Evolutionary conservation across 2,888 invertebrate species (phyloP), one percentile per base, ranked within the genome.

Genomic region (Asteroscopus sphinx): DNA sequence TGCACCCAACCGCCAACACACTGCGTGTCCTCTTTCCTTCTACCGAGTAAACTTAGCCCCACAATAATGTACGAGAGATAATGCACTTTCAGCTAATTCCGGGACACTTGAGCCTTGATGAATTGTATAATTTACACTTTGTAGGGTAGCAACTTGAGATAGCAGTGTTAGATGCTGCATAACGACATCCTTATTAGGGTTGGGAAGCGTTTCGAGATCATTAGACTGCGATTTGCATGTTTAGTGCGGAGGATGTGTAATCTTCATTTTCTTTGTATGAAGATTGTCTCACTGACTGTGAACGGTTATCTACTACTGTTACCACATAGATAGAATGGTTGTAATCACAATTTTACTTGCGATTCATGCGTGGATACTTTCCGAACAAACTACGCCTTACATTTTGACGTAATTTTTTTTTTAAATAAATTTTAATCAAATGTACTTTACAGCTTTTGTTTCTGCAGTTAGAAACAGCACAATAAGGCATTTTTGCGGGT

Each of bases 11-110:
- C 73, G 62, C 76, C 69, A 71, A 77, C 73, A 77, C 75, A 79
- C 77, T 76, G 79, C 77, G 80, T 81, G 76, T 83, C 82, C 82
- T 80, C 81, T 87, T 85, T 82, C 82, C 72, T 70, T 75, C 73
- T 80, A 81, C 75, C 74, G 75, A 83, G 80, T 82, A 79, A 83
- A 85, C 83, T 82, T 77, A 78, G 64, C 57, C 71, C 73, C 51
- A 72, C 69, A 79, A 61, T 71, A 73, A 81, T 77, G 79, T 81
- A 69, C 63, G 30, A 66, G 77, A 71, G 77, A 81, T 73, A 73
- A 78, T 80, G 77, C 76, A 73, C 73, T 75, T 78, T 76, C 58
- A 76, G 80, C 77, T 80, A 70, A 79, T 83, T 73, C 68, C 67
- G 52, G 59, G 68, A 76, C 75, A 72, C 74, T 76, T 77, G 74